A percentile compares a stretch with the other conserved stretches of the same genome.
These are phyloP conservation scores for Caenorhabditis remanei DNA, from an alignment of 1,140 invertebrate genomes.

Conservation along the genomic window DNA sequence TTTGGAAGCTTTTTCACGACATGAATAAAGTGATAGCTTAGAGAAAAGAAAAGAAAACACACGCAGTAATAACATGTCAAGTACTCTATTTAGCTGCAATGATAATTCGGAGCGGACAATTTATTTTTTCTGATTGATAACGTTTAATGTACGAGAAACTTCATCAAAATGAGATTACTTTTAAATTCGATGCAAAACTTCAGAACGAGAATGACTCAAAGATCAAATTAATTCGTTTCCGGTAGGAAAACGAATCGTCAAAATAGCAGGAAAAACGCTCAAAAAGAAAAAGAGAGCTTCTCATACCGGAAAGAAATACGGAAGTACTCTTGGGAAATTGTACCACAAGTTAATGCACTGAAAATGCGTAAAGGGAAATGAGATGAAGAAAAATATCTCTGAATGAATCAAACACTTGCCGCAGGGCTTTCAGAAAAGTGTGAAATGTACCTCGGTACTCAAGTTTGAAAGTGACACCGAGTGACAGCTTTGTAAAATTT, in stretches of 20 bases:
- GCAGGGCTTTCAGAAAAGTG: neutral
- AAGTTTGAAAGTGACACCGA: neutral
- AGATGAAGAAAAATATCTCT: neutral
- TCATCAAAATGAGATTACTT: too few relatives aligned
- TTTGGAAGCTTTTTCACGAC: neutral
- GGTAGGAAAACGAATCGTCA: neutral
- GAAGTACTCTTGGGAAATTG: constrained; percentile 14
- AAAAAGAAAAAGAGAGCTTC: neutral
- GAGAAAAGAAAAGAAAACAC: neutral
- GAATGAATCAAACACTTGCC: neutral
- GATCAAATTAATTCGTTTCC: neutral
- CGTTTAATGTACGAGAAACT: too few relatives aligned
- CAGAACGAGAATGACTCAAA: too few relatives aligned
- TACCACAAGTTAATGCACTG: constrained; percentile 19
- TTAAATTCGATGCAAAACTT: too few relatives aligned
- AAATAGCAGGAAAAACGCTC: neutral
- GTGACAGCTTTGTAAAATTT: too few relatives aligned
- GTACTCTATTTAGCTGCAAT: too few relatives aligned
- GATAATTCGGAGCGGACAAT: too few relatives aligned
- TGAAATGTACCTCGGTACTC: neutral
- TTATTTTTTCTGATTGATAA: too few relatives aligned
- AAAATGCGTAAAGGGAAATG: constrained; percentile 14
- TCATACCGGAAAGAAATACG: constrained; percentile 25
- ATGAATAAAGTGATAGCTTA: neutral
- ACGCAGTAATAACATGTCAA: too few relatives aligned